Evolutionary conservation across 2,888 invertebrate species (phyloP).

Genomic region (Psylliodes chrysocephalus): DNA sequence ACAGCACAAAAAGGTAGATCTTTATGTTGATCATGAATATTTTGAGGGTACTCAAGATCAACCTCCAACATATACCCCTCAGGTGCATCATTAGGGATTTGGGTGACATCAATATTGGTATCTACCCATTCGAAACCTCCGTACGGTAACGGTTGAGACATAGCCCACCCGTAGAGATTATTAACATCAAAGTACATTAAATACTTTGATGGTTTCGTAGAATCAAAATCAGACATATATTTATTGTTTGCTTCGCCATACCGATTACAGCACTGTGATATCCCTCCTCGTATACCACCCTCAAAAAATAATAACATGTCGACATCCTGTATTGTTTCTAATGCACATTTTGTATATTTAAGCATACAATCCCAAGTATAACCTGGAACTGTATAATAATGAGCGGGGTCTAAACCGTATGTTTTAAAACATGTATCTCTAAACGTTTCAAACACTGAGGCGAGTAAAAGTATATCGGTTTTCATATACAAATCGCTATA

Average conservation of each 20-base stretch:
- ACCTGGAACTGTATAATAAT: neutral
- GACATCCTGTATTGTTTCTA: conserved; percentile 50
- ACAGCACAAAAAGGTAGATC: conserved; percentile 49
- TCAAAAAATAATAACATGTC: conserved; percentile 31
- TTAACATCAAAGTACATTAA: conserved; percentile 51
- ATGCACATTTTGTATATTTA: conserved; percentile 47
- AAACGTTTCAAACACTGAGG: neutral
- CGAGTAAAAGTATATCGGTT: neutral
- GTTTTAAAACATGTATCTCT: neutral
- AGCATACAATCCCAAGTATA: conserved; percentile 13
- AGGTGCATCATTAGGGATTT: conserved; percentile 32
- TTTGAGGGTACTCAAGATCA: conserved; percentile 60
- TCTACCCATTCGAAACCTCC: conserved; percentile 27
- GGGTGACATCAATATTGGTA: conserved; percentile 28
- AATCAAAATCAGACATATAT: conserved; percentile 53
- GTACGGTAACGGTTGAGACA: conserved; percentile 49
- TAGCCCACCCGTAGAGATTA: conserved; percentile 28
- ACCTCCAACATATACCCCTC: conserved; percentile 57
- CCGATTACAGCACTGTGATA: too few relatives aligned
- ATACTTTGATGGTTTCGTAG: conserved; percentile 44
- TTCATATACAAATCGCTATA: neutral
- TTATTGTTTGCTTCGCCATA: too few relatives aligned
- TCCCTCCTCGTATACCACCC: too few relatives aligned
- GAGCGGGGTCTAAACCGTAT: neutral
- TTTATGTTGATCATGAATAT: conserved; percentile 54